Percentiles rank a stretch among this genome's conserved stretches.
Evolutionary conservation across 2,113 vertebrate species (phyloP).

Genomic region (Rhinolophus ferrumequinum): DNA sequence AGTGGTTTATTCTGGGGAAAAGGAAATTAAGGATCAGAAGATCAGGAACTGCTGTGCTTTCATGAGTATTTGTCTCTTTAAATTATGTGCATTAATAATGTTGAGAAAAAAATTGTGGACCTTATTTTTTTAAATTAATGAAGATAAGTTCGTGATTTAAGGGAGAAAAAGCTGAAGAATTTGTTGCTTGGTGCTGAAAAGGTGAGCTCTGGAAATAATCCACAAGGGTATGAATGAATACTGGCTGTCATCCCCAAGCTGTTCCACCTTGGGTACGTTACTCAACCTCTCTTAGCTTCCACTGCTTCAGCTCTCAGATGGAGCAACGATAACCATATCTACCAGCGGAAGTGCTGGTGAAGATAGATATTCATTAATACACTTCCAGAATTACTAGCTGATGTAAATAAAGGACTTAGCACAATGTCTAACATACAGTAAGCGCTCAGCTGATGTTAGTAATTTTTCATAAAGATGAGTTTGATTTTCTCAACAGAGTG

Average conservation of each 20-base stretch:
- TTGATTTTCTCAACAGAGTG: background rate
- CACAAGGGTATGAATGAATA: too few species aligned
- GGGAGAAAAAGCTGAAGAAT: background rate
- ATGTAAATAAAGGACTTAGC: background rate
- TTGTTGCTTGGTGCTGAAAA: background rate
- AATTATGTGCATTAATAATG: background rate
- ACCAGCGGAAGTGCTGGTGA: background rate
- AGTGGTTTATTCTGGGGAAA: background rate
- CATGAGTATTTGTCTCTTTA: background rate
- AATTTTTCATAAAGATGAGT: fast-evolving
- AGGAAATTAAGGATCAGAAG: background rate
- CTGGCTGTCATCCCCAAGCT: background rate
- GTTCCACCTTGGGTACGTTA: too few species aligned
- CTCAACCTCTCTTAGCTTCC: background rate
- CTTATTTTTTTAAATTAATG: background rate
- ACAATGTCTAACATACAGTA: fast-evolving
- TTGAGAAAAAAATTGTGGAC: background rate
- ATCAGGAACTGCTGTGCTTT: background rate
- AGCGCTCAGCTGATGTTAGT: fast-evolving
- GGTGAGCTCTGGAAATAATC: background rate
- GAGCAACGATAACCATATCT: background rate
- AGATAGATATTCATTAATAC: too few species aligned
- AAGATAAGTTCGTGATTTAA: background rate
- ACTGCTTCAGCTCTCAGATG: background rate
- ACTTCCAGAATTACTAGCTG: background rate